Base-by-base conservation (phyloP, 2,113 vertebrate species). In the Podiceps cristatus region DNA sequence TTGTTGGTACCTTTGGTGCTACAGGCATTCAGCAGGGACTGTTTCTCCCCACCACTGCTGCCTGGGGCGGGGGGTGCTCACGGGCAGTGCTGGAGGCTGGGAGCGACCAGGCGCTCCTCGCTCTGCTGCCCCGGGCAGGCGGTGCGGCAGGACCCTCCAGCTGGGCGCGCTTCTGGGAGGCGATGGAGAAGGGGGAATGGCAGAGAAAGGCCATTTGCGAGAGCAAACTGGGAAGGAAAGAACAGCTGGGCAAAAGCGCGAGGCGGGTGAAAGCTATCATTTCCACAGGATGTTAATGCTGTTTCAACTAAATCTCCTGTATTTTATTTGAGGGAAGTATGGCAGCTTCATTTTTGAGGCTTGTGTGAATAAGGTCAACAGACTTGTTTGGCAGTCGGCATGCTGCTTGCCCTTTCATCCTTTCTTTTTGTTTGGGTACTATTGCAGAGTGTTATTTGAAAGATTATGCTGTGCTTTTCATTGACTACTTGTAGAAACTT, bases 361-460 rank as follows among this genome's bases (percentile, higher is more conserved):
- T 69, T 64, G 22, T 40, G 72, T 73, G 60, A 75, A 63, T 33
- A 59, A 92, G 58, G 66, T 86, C 55, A 79, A 35, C 52, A 63
- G 20, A 15, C 35, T 75, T 87, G 31, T 87, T 85, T 88, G 42
- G 71, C 55, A 56, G n/a, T 72, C 1, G 1, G 45, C 24, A 14
- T 73, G 42, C 50, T 18, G 40, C 18, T 81, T 80, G 6, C 47
- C 37, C 69, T 55, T 62, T 63, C 31, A 31, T 47, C n/a, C 40
- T 50, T 95, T 75, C 67, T 58, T 93, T 93, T 60, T 83, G 11
- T 92, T 83, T 88, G 76, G 58, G 95, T 84, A 35, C 59, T 68
- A 24, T 10, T 75, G 29, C 28, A 77, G 58, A 42, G 18, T 63
- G 17, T 87, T 86, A 31, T 73, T 45, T 88, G 73, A 77, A 77